These are phyloP conservation scores for Cyanoliseus patagonus DNA, from an alignment of 2,113 vertebrate genomes.

Conservation along the genomic window DNA sequence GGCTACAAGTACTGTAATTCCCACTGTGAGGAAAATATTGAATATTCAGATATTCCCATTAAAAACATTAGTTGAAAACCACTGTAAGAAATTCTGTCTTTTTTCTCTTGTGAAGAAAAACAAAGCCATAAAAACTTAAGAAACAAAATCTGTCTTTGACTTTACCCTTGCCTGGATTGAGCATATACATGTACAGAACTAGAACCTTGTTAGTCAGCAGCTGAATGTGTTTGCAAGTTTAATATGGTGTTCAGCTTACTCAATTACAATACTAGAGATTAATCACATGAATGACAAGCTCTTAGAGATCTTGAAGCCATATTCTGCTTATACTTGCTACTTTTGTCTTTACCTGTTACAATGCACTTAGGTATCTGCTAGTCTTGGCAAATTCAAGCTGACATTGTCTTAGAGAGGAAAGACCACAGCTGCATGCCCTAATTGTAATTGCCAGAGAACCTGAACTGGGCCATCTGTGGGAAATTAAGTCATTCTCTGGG, in stretches of 20 bases:
- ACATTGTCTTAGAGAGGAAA: neutral
- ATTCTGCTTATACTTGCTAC: neutral
- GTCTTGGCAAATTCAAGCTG: neutral
- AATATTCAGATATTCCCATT: conserved; percentile 66
- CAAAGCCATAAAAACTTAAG: conserved; percentile 11
- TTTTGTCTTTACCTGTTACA: neutral
- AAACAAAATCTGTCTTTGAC: conserved; percentile 32
- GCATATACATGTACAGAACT: neutral
- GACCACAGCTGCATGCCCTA: neutral
- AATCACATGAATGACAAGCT: neutral
- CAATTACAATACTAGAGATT: neutral
- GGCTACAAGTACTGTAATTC: conserved; percentile 67
- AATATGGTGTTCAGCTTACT: neutral
- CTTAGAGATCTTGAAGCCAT: neutral
- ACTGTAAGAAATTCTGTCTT: conserved; percentile 31
- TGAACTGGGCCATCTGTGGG: neutral
- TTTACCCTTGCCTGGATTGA: conserved; percentile 5
- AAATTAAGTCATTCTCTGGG: neutral
- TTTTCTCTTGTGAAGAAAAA: conserved; percentile 63
- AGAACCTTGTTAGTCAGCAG: conserved; percentile 9
- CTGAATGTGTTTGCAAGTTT: conserved; percentile 6
- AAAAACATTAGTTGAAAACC: conserved; percentile 65
- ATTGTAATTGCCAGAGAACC: neutral
- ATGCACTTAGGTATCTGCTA: neutral
- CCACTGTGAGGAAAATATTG: conserved; percentile 50